phyloP scores from a whole-genome alignment of 2,797 vertebrate genomes.

The Calcarius lapponicus region DNA sequence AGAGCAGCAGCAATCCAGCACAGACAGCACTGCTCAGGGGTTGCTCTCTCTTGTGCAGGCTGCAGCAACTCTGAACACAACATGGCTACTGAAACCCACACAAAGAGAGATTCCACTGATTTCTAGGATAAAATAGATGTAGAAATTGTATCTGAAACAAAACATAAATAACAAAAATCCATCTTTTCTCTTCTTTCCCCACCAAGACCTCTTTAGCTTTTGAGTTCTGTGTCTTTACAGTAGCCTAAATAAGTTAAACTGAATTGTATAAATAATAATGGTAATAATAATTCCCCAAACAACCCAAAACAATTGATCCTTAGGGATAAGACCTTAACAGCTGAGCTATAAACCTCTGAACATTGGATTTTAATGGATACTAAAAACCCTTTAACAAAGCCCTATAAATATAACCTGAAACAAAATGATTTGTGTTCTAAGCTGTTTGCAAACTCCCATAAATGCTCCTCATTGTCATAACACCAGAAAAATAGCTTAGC shows the following conservation, averaged over 20 bases:
- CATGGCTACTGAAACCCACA: neutral
- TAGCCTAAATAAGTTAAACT: neutral
- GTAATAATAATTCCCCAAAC: constrained; percentile 15
- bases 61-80: constrained; percentile 3
- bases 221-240: neutral
- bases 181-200: neutral
- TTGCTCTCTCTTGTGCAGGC: neutral
- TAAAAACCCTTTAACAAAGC: constrained; percentile 60
- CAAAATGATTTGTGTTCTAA: constrained; percentile 40
- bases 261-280: constrained; percentile 25
- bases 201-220: neutral
- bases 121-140: neutral
- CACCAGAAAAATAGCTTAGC: constrained; percentile 29
- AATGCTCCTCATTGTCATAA: constrained; percentile 15
- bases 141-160: neutral
- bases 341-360: constrained; percentile 33
- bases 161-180: neutral
- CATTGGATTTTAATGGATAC: constrained; percentile 47
- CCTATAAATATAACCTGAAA: constrained; percentile 56
- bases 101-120: neutral
- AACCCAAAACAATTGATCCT: constrained; percentile 49
- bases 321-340: constrained; percentile 8
- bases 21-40: neutral
- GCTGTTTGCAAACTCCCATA: constrained; percentile 51
- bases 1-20: neutral